Conservation (phyloP, 1,140 invertebrate genomes). For the Drosophila trapezifrons region DNA sequence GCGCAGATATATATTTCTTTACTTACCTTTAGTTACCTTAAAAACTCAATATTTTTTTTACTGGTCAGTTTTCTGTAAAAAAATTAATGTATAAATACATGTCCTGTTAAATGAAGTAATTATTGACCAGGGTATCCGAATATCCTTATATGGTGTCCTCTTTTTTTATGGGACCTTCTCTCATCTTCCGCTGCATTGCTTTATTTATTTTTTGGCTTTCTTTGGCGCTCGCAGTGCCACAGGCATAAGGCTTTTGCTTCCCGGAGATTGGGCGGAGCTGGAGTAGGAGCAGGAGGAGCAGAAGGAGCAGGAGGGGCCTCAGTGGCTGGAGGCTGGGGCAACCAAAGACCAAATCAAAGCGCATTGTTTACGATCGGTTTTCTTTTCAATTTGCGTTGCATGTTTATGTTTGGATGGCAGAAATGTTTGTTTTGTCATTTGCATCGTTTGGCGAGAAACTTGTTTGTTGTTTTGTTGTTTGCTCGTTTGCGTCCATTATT, state of each 20-base stretch:
- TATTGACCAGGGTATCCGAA: background rate
- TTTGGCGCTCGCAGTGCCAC: constrained; percentile 40
- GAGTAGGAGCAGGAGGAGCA: background rate
- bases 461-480: constrained; percentile 51
- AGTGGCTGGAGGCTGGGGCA: constrained; percentile 14
- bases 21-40: background rate
- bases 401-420: constrained; percentile 27
- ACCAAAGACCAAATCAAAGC: constrained; percentile 24
- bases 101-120: background rate
- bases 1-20: background rate
- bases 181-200: constrained; percentile 40
- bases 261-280: constrained; percentile 22
- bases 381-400: constrained; percentile 55
- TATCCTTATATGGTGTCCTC: background rate
- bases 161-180: background rate
- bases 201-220: constrained; percentile 70
- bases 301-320: background rate
- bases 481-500: constrained; percentile 26
- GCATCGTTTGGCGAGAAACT: constrained; percentile 57
- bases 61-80: background rate
- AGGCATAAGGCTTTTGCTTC: constrained; percentile 13
- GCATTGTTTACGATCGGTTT: constrained; percentile 57
- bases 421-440: constrained; percentile 58
- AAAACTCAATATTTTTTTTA: background rate
- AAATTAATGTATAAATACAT: background rate